These are phyloP conservation scores for Plectrocnemia conspersa DNA, from an alignment of 1,140 invertebrate species.

Conservation along the genomic window DNA sequence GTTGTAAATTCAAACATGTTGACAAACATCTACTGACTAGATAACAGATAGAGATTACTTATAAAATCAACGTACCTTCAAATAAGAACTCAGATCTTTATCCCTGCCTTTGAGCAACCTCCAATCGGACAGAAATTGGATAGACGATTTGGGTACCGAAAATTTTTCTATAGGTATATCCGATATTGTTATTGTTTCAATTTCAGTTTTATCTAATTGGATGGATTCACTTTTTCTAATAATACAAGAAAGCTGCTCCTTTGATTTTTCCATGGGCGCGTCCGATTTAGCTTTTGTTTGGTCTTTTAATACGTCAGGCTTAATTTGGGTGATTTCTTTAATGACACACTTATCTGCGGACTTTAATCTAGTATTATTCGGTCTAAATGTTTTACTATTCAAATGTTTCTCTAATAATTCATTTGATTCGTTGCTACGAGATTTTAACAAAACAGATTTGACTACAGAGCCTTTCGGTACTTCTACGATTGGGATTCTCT, in stretches of 20 bases:
- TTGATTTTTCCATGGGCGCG: background rate
- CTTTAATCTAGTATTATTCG: slow-evolving; percentile 33
- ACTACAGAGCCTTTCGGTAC: slow-evolving; percentile 44
- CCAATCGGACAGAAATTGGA: slow-evolving; percentile 57
- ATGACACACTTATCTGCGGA: slow-evolving; percentile 25
- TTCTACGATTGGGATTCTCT: slow-evolving; percentile 52
- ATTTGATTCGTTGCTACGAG: slow-evolving; percentile 37
- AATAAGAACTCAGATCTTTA: slow-evolving; percentile 41
- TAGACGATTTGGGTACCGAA: slow-evolving; percentile 51
- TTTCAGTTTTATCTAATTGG: background rate
- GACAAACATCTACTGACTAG: background rate
- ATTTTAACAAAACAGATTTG: slow-evolving; percentile 20
- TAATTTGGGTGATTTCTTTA: slow-evolving; percentile 17
- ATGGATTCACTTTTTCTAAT: slow-evolving; percentile 22
- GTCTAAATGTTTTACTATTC: slow-evolving; percentile 36
- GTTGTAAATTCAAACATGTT: too few species aligned
- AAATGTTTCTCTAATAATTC: slow-evolving; percentile 41
- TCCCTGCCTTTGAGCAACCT: slow-evolving; percentile 41
- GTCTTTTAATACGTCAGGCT: background rate
- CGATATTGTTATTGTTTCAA: background rate
- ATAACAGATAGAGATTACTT: slow-evolving; percentile 6
- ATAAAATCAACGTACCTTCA: slow-evolving; percentile 40
- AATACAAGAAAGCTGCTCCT: background rate
- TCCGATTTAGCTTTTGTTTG: background rate
- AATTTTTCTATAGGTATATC: slow-evolving; percentile 30